phyloP scores from a whole-genome alignment of 2,113 vertebrate species.

The Eulemur macaco region DNA sequence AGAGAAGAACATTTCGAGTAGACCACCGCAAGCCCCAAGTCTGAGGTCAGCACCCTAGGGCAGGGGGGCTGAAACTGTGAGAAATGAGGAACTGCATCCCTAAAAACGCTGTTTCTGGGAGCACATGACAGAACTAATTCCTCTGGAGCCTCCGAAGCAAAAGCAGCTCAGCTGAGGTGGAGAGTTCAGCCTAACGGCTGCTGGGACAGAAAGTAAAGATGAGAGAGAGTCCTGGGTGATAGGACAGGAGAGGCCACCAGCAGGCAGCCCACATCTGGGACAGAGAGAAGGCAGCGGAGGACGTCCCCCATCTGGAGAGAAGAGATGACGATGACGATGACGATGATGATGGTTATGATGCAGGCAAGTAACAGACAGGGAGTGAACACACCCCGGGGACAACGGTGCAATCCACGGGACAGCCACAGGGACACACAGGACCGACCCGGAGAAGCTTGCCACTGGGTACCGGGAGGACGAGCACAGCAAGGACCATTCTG shows the following conservation, averaged over 20 bases:
- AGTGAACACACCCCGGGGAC: fast-evolving
- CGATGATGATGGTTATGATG: fast-evolving
- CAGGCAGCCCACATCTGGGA: neutral
- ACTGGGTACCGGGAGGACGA: neutral
- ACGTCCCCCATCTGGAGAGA: neutral
- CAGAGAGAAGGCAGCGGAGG: neutral
- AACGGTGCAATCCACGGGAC: fast-evolving
- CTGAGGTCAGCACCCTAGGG: neutral
- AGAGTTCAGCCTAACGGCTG: too few species aligned
- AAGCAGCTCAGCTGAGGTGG: neutral
- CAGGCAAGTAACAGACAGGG: neutral
- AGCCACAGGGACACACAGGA: neutral
- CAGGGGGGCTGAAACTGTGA: neutral
- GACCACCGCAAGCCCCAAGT: neutral
- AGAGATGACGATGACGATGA: neutral
- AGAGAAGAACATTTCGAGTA: neutral
- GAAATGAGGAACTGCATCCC: neutral
- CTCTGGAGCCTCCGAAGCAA: neutral
- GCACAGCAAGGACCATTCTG: neutral
- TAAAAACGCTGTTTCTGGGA: neutral
- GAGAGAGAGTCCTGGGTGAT: neutral
- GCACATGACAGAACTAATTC: neutral
- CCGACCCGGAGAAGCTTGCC: neutral
- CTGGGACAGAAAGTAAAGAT: neutral
- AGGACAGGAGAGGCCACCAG: neutral